Evolutionary conservation across 2,888 invertebrate species (phyloP).

Genomic region (Lithophane ornitopus): DNA sequence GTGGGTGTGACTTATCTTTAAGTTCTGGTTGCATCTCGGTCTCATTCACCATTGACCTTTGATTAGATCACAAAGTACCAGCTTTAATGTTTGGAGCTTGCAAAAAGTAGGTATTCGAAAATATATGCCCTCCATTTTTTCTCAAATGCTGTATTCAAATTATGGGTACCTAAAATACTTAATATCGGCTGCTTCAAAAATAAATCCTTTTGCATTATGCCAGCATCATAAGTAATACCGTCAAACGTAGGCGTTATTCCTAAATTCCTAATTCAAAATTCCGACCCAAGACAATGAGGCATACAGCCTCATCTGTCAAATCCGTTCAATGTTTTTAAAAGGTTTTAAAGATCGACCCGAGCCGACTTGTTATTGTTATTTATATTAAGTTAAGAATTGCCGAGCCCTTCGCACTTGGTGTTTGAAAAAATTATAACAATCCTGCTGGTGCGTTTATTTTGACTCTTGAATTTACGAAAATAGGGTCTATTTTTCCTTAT

Average conservation of each 20-base stretch:
- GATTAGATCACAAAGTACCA: conserved; percentile 18
- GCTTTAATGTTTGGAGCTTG: neutral
- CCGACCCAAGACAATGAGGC: conserved; percentile 75
- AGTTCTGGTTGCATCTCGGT: conserved; percentile 36
- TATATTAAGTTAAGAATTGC: conserved; percentile 88
- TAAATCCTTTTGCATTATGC: conserved; percentile 38
- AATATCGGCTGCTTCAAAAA: conserved; percentile 13
- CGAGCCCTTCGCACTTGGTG: conserved; percentile 86
- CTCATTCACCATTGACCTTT: conserved; percentile 50
- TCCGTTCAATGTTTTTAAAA: conserved; percentile 85
- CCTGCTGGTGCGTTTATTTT: conserved; percentile 56
- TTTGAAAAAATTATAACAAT: conserved; percentile 72
- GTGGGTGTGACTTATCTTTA: conserved; percentile 29
- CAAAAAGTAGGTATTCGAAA: neutral
- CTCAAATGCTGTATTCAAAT: conserved; percentile 1
- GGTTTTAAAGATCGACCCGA: conserved; percentile 82
- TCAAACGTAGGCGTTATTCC: conserved; percentile 63
- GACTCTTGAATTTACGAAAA: conserved; percentile 68
- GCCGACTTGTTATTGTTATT: conserved; percentile 88
- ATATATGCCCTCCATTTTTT: neutral
- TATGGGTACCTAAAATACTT: conserved; percentile 22
- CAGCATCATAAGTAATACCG: conserved; percentile 42
- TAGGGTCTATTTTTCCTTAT: conserved; percentile 55
- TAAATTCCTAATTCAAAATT: conserved; percentile 66
- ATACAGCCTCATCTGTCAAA: conserved; percentile 85